Base-by-base conservation (phyloP, 2,888 invertebrate species). In the Meiosimyza platycephala region DNA sequence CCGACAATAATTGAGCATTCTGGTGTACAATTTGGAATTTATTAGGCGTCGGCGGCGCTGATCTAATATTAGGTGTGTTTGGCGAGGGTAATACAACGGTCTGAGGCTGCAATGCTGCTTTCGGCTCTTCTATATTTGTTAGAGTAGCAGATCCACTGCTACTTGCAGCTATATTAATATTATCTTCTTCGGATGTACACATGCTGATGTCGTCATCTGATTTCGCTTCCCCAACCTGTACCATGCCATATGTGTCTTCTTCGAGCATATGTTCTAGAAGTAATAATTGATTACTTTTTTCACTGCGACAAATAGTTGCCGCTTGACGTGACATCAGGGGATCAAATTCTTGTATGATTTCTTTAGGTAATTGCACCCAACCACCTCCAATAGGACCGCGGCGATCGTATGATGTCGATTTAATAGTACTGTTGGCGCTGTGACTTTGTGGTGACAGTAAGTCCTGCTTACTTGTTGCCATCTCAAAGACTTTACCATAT, bases 301-400 rank as follows among this genome's bases (percentile, higher is more conserved):
- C 83, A 22, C 80, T 81, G 7, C 77, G 77, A 73, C 83, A 75
- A 75, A 87, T 74, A 65, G 83, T 78, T 67, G 85, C 72, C 73
- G 78, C 80, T 72, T 78, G 85, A 40, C 40, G 40, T 22, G 76
- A 81, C 64, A 76, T 78, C 33, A 91, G 85, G 2, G 93, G 94
- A 87, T 94, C 94, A 87, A 94, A 94, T 85, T 93, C 93, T 83
- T 90, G 89, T 65, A 94, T 90, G n/a, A 93, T 89, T 81, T 92
- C 92, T 78, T 78, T 82, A 0, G 81, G 75, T 18, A 72, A 67
- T 6, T 65, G 28, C 1, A 71, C 22, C 5, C 60, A 50, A n/a
- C 79, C 54, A n/a, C 76, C 84, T 1, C 83, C 85, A 1, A 82
- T 82, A 0, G 85, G 83, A 5, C 83, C 78, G 74, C 74, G 64